These are phyloP conservation scores for Rhabdomys pumilio DNA, from an alignment of 2,797 vertebrate species.

Conservation along the genomic window DNA sequence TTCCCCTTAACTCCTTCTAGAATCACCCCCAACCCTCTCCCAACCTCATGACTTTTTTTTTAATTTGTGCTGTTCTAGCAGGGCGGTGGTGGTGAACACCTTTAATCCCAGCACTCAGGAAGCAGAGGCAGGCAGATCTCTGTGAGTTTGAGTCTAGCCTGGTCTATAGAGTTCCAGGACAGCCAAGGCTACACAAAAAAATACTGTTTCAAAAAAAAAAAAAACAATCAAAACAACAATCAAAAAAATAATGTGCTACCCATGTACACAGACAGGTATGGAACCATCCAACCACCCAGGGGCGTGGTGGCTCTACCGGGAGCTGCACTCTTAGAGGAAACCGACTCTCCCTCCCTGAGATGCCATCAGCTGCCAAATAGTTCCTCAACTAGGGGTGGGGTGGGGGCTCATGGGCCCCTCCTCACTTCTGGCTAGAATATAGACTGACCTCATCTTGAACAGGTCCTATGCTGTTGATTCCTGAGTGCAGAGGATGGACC, in stretches of 20 bases:
- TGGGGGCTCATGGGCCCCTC: not conserved
- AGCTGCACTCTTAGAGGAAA: not conserved
- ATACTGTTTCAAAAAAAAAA: not conserved
- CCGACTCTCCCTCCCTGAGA: not conserved
- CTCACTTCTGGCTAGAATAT: not conserved
- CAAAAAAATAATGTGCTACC: not conserved
- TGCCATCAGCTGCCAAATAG: no score
- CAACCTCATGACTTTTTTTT: not conserved
- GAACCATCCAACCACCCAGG: no score
- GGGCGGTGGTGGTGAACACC: no score
- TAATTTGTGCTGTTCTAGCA: not conserved
- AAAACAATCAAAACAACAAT: not conserved
- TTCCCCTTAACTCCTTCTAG: not conserved
- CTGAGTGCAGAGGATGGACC: not conserved
- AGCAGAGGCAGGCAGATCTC: not conserved
- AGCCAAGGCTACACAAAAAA: not conserved
- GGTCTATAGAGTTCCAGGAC: not conserved
- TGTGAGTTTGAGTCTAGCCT: not conserved
- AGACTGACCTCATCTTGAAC: not conserved
- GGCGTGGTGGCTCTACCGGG: not conserved
- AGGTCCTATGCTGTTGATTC: not conserved
- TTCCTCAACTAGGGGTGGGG: not conserved
- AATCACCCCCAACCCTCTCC: not conserved
- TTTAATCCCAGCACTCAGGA: not conserved
- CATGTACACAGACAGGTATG: no score